A percentile compares a stretch with the other conserved stretches of the same genome.
These are phyloP conservation scores for Eulemur coronatus DNA, from an alignment of 2,797 vertebrate species.

Conservation along the genomic window DNA sequence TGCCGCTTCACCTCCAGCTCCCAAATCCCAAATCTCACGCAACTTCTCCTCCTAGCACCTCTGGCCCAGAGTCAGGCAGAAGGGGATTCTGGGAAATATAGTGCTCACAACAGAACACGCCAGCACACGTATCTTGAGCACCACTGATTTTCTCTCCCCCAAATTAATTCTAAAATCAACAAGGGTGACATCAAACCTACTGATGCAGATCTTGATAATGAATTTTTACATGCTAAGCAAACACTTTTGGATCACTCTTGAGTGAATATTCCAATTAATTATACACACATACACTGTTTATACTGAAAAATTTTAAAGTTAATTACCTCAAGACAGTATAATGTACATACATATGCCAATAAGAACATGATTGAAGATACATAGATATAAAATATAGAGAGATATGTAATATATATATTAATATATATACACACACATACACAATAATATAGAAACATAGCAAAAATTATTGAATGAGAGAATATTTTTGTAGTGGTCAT, in stretches of 20 bases:
- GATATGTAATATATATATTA: background rate
- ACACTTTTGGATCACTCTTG: background rate
- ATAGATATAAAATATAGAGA: background rate
- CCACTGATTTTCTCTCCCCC: background rate
- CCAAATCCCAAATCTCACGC: too few relatives aligned
- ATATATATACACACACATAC: background rate
- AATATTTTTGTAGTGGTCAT: background rate
- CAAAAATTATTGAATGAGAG: background rate
- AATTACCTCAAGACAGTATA: background rate
- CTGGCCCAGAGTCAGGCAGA: background rate
- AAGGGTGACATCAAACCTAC: background rate
- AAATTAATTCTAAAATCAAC: background rate
- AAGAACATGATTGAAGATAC: background rate
- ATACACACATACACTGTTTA: background rate
- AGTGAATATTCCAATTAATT: background rate
- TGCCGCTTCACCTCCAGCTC: background rate
- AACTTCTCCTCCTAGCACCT: background rate
- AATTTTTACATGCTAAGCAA: background rate
- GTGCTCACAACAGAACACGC: background rate
- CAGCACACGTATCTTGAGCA: background rate
- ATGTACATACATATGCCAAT: background rate
- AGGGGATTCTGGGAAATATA: background rate
- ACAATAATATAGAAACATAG: background rate
- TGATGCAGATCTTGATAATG: background rate
- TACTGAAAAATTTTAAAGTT: background rate